phyloP scores from a whole-genome alignment of 2,113 vertebrate genomes.

The Podarcis muralis region DNA sequence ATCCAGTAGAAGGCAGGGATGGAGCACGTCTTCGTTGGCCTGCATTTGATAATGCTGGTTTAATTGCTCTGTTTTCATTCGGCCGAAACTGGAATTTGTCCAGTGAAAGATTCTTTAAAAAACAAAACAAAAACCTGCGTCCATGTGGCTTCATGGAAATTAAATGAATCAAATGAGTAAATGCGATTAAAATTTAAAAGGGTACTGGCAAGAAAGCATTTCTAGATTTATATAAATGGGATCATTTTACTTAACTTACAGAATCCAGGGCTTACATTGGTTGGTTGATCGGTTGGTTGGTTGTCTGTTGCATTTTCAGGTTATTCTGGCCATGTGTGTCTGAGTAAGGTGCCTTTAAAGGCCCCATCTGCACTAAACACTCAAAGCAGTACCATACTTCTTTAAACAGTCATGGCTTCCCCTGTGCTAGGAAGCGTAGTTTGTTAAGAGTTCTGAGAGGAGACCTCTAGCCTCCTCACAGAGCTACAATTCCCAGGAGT shows the following conservation, averaged over 20 bases:
- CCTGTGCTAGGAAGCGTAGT: too few relatives aligned
- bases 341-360: too few relatives aligned
- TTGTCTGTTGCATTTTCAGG: not conserved
- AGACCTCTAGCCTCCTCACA: too few relatives aligned
- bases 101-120: rapidly evolving
- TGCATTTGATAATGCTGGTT: not conserved
- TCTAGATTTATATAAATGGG: conserved; percentile 43
- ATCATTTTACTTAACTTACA: conserved; percentile 51
- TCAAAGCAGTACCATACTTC: too few relatives aligned
- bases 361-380: too few relatives aligned
- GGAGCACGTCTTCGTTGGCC: not conserved
- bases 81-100: not conserved
- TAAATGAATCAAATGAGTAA: conserved; percentile 54
- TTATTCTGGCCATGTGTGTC: not conserved
- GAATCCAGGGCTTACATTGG: conserved; percentile 5
- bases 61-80: not conserved
- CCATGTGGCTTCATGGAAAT: conserved; percentile 17
- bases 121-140: not conserved
- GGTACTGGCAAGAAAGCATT: conserved; percentile 55
- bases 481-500: too few relatives aligned
- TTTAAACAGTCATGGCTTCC: too few relatives aligned
- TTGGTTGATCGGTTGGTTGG: too few relatives aligned
- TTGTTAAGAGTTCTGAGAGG: too few relatives aligned
- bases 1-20: not conserved
- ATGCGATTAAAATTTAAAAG: conserved; percentile 58